These are phyloP conservation scores for Agrotis ipsilon DNA, from an alignment of 2,888 invertebrate genomes.

Conservation along the genomic window DNA sequence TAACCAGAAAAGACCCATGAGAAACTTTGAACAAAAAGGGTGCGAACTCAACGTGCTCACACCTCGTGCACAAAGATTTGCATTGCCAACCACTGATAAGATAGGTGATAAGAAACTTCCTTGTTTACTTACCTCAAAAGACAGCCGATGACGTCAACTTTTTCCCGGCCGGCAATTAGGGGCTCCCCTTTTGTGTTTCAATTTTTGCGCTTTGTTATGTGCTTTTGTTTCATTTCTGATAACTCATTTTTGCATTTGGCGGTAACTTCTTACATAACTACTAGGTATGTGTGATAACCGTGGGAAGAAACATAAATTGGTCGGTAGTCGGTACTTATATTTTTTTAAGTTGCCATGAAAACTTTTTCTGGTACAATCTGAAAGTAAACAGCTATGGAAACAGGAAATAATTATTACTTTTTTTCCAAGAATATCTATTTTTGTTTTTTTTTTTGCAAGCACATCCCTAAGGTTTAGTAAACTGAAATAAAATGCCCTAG, in stretches of 20 bases:
- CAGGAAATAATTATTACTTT: neutral
- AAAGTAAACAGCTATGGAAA: neutral
- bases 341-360: neutral
- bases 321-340: neutral
- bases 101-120: slow-evolving; percentile 66
- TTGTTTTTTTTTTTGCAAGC: too few species aligned
- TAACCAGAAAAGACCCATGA: slow-evolving; percentile 78
- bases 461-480: too few species aligned
- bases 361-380: neutral
- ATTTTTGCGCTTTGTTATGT: slow-evolving; percentile 20
- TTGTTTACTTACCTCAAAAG: slow-evolving; percentile 50
- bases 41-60: slow-evolving; percentile 78
- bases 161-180: slow-evolving; percentile 45
- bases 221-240: slow-evolving; percentile 49
- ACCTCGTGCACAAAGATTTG: slow-evolving; percentile 73
- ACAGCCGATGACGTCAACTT: slow-evolving; percentile 60
- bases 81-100: slow-evolving; percentile 71
- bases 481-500: too few species aligned
- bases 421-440: too few species aligned
- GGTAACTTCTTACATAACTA: slow-evolving; percentile 17
- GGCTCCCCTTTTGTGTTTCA: slow-evolving; percentile 30
- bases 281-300: slow-evolving; percentile 11
- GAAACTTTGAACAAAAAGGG: slow-evolving; percentile 76
- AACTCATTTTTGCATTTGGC: slow-evolving; percentile 49
- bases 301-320: slow-evolving; percentile 28